These are phyloP conservation scores for Jacana jacana DNA, from an alignment of 2,113 vertebrate genomes.

Conservation along the genomic window DNA sequence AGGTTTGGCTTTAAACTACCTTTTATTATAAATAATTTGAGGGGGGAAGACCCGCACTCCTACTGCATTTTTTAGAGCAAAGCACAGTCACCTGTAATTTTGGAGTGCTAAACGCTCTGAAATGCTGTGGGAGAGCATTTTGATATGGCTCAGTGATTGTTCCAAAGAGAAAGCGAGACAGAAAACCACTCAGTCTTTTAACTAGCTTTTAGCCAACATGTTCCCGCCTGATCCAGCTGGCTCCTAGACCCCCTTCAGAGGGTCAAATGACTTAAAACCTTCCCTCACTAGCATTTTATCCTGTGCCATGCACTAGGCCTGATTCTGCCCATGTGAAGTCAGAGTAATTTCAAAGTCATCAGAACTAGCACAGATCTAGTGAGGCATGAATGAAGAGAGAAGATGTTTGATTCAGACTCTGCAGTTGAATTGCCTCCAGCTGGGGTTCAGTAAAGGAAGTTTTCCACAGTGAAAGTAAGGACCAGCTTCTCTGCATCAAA, in stretches of 20 bases:
- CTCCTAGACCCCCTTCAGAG: background rate
- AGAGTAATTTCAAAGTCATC: background rate
- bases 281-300: background rate
- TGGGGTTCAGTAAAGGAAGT: background rate
- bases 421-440: background rate
- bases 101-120: background rate
- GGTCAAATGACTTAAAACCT: background rate
- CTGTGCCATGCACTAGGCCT: background rate
- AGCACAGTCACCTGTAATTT: constrained; percentile 20
- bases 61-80: constrained; percentile 8
- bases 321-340: background rate
- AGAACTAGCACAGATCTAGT: background rate
- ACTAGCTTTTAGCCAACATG: background rate
- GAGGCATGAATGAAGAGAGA: background rate
- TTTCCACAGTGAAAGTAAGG: background rate
- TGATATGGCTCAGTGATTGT: background rate
- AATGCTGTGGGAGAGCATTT: constrained; percentile 1
- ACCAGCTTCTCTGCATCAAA: background rate
- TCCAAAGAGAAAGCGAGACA: background rate
- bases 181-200: background rate
- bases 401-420: background rate
- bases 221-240: background rate
- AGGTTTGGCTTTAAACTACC: background rate
- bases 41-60: background rate
- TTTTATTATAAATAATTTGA: background rate